Evolutionary conservation across 2,113 vertebrate genomes (phyloP), one percentile per base, ranked within the genome.

Genomic region (Dicaeum eximium): DNA sequence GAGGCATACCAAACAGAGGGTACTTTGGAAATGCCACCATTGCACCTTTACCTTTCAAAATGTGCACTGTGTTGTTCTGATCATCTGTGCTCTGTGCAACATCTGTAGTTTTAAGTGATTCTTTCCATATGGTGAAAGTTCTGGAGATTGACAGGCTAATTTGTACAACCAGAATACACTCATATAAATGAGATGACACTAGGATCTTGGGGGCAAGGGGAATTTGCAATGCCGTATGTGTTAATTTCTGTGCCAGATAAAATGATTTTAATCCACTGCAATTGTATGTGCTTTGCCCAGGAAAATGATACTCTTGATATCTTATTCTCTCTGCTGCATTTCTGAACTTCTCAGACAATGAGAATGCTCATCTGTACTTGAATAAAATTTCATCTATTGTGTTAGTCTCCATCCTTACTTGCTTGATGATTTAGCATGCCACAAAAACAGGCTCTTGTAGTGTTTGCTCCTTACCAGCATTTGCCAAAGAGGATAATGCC

Each of bases 201-300:
- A 74, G 61, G 48, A 82, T 82, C 61, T 57, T 54, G 16, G 53
- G 60, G 35, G 37, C 60, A 94, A 94, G 44, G 53, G 40, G 57
- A 90, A 87, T 85, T 53, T 47, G 28, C 62, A 90, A 15, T 74
- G 73, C 70, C 70, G 10, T 54, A 48, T 85, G 78, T 62, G 40
- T 72, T 91, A n/a, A 28, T 85, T 94, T 90, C 78, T 90, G 42
- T 80, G 87, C 85, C 84, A 95, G 81, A 73, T 80, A 69, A 72
- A 93, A 81, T 37, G 7, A 64, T 60, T 85, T 91, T 79, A 85
- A 95, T 71, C 35, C 33, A 27, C 64, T 60, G 23, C 61, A 79
- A 87, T 57, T 91, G n/a, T 90, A 56, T 69, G 25, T 64, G n/a
- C 79, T 91, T 75, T 91, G 66, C 18, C 24, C 3, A 19, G 53